Percentiles rank a stretch among this genome's conserved stretches.
Evolutionary conservation across 2,888 invertebrate genomes (phyloP).

Genomic region (Nudaria mundana): DNA sequence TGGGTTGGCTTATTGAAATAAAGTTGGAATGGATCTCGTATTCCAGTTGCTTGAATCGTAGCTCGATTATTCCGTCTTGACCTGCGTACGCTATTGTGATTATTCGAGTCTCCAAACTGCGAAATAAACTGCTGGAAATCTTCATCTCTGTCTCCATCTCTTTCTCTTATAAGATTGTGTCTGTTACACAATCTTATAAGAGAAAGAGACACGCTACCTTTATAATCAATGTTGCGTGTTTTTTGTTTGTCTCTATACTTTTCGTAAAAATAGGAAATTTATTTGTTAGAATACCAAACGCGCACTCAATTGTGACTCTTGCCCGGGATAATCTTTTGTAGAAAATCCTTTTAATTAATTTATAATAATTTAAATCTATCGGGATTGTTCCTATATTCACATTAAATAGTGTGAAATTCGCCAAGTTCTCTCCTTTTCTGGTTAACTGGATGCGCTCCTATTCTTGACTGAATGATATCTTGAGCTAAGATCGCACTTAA

Average conservation of each 20-base stretch:
- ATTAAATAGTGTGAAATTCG: too few relatives aligned
- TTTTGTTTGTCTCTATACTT: conserved; percentile 24
- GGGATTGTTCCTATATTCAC: too few relatives aligned
- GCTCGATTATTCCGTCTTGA: conserved; percentile 13
- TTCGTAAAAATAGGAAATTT: conserved; percentile 19
- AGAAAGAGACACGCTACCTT: conserved; percentile 14
- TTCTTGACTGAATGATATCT: too few relatives aligned
- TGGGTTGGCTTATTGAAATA: too few relatives aligned
- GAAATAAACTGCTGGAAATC: not conserved
- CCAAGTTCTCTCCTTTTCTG: too few relatives aligned
- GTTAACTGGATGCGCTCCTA: too few relatives aligned
- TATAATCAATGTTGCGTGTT: conserved; percentile 18
- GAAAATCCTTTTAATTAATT: conserved; percentile 9
- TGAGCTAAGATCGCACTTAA: too few relatives aligned
- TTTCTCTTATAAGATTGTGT: conserved; percentile 19
- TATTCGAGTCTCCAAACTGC: not conserved
- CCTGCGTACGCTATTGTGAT: conserved; percentile 4
- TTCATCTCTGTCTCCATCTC: conserved; percentile 16
- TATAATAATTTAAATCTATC: too few relatives aligned
- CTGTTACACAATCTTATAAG: too few relatives aligned
- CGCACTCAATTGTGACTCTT: conserved; percentile 15
- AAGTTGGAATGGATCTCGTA: too few relatives aligned
- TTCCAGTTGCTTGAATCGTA: conserved; percentile 2
- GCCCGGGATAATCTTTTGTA: conserved; percentile 15
- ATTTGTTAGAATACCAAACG: conserved; percentile 15